These are phyloP conservation scores for Tragelaphus eurycerus DNA, from an alignment of 2,797 vertebrate genomes.

Conservation along the genomic window DNA sequence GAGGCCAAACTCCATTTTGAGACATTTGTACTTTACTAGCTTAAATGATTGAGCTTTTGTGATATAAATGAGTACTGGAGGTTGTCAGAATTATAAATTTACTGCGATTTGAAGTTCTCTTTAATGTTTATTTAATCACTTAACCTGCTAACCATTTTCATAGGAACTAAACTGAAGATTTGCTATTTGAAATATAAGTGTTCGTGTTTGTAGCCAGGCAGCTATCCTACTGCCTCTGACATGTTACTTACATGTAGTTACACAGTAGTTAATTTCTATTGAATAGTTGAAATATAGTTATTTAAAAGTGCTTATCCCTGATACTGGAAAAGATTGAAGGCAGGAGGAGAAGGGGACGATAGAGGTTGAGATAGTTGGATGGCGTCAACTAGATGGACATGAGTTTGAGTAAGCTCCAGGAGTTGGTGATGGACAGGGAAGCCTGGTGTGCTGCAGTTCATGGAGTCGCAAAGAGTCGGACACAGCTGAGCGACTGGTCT, in stretches of 20 bases:
- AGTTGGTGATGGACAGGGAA: not conserved
- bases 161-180: not conserved
- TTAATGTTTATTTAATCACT: constrained; percentile 20
- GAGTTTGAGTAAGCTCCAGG: not conserved
- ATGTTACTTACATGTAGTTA: not conserved
- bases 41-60: constrained; percentile 49
- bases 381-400: not conserved
- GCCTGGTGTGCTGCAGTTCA: not conserved
- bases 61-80: constrained; percentile 52
- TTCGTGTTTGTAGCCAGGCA: not conserved
- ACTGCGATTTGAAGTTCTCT: constrained; percentile 19
- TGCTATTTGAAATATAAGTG: not conserved
- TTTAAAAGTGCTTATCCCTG: not conserved
- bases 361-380: not conserved
- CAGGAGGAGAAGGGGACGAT: not conserved
- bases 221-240: not conserved
- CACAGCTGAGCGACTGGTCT: not conserved
- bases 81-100: constrained; percentile 18
- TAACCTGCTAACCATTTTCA: not conserved
- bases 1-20: constrained; percentile 67
- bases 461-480: not conserved
- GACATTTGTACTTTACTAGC: constrained; percentile 53
- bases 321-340: not conserved
- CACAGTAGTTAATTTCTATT: not conserved
- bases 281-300: not conserved